Percentiles rank a stretch among this genome's conserved stretches.
Conservation (phyloP, 2,888 invertebrate species). For the Silvanus unidentatus region DNA sequence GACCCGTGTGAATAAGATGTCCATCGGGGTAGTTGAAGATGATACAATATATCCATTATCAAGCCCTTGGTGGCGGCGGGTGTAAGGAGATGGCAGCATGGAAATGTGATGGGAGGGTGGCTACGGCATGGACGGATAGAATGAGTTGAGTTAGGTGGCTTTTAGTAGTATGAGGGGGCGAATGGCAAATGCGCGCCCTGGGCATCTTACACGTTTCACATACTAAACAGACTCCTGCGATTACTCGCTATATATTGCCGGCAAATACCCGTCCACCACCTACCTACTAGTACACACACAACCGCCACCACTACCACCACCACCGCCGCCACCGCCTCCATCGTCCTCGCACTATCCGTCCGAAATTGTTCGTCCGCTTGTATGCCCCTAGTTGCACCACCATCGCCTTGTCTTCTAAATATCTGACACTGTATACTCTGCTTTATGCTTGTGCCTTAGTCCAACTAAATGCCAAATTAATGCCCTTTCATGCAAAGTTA, state of each 20-base stretch:
- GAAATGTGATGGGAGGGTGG: conserved; percentile 15
- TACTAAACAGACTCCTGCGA: conserved; percentile 42
- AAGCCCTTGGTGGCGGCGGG: conserved; percentile 31
- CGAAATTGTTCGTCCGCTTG: too few species aligned
- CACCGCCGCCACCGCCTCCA: conserved; percentile 1
- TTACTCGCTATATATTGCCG: conserved; percentile 43
- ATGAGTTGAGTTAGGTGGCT: conserved; percentile 6
- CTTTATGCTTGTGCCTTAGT: conserved; percentile 1
- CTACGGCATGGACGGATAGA: conserved; percentile 19
- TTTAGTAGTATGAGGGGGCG: conserved; percentile 25
- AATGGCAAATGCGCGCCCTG: conserved; percentile 42
- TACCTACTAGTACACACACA: neutral
- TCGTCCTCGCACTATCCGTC: neutral
- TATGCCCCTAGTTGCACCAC: too few species aligned
- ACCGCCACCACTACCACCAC: conserved; percentile 1
- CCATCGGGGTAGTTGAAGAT: conserved; percentile 36
- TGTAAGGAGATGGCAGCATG: conserved; percentile 8
- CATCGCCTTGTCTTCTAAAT: neutral
- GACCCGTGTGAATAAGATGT: conserved; percentile 21
- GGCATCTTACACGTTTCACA: conserved; percentile 45
- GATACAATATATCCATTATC: conserved; percentile 46
- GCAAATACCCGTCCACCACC: neutral
- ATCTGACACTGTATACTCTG: conserved; percentile 1
- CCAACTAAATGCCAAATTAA: conserved; percentile 5
- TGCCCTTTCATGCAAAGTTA: conserved; percentile 4